Evolutionary conservation across 2,797 vertebrate genomes (phyloP), one percentile per base, ranked within the genome.

Genomic region (Danio tinwini): DNA sequence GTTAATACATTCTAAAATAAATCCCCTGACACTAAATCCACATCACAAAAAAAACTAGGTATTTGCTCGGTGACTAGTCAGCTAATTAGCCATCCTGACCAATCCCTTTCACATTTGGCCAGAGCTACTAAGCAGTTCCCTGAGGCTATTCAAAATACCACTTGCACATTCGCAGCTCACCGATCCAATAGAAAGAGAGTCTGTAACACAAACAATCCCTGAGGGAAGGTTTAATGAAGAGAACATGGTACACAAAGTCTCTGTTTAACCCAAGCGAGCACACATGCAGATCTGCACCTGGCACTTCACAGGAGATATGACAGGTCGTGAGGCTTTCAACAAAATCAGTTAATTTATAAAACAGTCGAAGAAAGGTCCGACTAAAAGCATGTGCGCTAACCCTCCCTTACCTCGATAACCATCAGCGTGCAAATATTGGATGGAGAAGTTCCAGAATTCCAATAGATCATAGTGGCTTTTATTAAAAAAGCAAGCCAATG

Each of bases 171-270:
- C 58, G 42, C 17, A 79, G 17, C 49, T 9, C 56, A 74, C 62
- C 56, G 44, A 19, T 78, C 44, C 5, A 29, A 62, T 10, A 0
- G 3, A 29, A 63, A 29, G 62, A 17, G 29, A 61, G 67, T 62
- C 10, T 2, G 2, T 13, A 39, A 79, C 47, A 63, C 47, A 79
- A 79, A 63, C 68, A 63, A 12, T 71, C 55, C 65, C 76, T n/a
- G 65, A 69, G 53, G 76, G 65, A 78, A 50, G 55, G 17, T 63
- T 79, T 63, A 63, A 72, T 44, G 55, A 70, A 53, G 37, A 61
- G 45, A 53, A 29, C 45, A 52, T 68, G 42, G 47, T 7, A 39
- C 52, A 50, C 16, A 49, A 13, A 69, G 16, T 49, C 58, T 40
- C 29, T 7, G 16, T 65, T 44, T 47, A 53, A 21, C 11, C 39